These are phyloP conservation scores for Halcyon malimbica DNA, from an alignment of 2,113 vertebrate species.

Conservation along the genomic window DNA sequence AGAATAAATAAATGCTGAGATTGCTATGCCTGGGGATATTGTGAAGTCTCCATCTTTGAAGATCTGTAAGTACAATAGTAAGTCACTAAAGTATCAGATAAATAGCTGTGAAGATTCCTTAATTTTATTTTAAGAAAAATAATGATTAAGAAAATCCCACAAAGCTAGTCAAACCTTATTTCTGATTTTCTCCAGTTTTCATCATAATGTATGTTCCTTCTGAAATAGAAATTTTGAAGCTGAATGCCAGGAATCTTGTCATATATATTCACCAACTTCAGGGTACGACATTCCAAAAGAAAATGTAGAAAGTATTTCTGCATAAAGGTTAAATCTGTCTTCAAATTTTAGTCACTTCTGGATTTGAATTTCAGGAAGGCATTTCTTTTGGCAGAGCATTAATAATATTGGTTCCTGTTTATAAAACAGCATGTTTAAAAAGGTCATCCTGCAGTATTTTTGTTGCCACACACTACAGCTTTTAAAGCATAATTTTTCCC, in stretches of 20 bases:
- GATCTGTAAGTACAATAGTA: not conserved
- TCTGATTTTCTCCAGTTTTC: not conserved
- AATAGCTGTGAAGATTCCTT: not conserved
- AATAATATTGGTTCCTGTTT: not conserved
- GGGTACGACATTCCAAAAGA: not conserved
- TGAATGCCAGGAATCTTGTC: not conserved
- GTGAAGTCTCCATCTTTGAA: not conserved
- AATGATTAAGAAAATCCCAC: not conserved
- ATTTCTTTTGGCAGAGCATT: not conserved
- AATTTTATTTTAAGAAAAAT: not conserved
- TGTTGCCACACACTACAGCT: not conserved
- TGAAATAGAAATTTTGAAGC: not conserved
- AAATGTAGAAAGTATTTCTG: not conserved
- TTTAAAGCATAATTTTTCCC: not conserved
- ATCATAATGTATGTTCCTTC: not conserved
- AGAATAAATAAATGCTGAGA: not conserved
- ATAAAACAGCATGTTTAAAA: not conserved
- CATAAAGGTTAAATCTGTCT: not conserved
- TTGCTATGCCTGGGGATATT: not conserved
- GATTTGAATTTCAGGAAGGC: not conserved
- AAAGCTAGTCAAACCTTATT: not conserved
- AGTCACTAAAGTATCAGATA: not conserved
- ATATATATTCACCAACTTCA: not conserved
- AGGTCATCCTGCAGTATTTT: not conserved
- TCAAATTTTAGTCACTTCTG: not conserved